phyloP scores from a whole-genome alignment of 2,888 invertebrate genomes.

The Drosophila pegasa region DNA sequence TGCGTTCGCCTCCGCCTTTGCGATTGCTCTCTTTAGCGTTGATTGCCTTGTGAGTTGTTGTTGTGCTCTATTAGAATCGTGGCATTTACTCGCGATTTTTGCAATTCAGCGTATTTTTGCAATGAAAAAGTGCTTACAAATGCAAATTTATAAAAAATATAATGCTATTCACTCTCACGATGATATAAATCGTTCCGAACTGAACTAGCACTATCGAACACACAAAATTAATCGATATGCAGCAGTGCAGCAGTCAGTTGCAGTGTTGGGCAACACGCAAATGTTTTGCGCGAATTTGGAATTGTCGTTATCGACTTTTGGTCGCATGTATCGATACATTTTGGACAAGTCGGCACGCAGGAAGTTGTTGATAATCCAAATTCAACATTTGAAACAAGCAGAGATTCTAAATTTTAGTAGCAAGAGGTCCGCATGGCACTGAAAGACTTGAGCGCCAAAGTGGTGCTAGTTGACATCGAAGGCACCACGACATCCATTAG shows the following conservation, averaged over 20 bases:
- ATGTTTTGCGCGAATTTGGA: not conserved
- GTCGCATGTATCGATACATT: slow-evolving; percentile 9
- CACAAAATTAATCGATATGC: slow-evolving; percentile 1
- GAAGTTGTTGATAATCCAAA: not conserved
- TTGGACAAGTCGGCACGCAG: not conserved
- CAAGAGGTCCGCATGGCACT: slow-evolving; percentile 14
- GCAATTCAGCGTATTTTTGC: slow-evolving; percentile 6
- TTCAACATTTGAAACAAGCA: not conserved
- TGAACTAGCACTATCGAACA: slow-evolving; percentile 45
- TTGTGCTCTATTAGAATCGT: slow-evolving; percentile 6
- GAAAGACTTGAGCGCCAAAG: slow-evolving; percentile 61
- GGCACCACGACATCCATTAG: slow-evolving; percentile 90
- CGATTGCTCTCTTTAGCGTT: slow-evolving; percentile 3
- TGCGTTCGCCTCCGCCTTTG: slow-evolving; percentile 22
- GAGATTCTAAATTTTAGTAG: not conserved
- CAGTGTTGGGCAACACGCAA: not conserved
- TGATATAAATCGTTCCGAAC: slow-evolving; percentile 26
- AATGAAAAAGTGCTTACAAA: slow-evolving; percentile 26
- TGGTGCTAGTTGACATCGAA: slow-evolving; percentile 88
- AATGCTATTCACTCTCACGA: slow-evolving; percentile 50
- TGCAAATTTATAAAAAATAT: slow-evolving; percentile 46
- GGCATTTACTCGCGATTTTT: not conserved
- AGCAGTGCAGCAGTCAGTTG: not conserved
- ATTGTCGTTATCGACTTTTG: not conserved
- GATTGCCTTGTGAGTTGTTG: not conserved